These are phyloP conservation scores for Notocelia uddmanniana DNA, from an alignment of 2,888 invertebrate genomes.

Conservation along the genomic window DNA sequence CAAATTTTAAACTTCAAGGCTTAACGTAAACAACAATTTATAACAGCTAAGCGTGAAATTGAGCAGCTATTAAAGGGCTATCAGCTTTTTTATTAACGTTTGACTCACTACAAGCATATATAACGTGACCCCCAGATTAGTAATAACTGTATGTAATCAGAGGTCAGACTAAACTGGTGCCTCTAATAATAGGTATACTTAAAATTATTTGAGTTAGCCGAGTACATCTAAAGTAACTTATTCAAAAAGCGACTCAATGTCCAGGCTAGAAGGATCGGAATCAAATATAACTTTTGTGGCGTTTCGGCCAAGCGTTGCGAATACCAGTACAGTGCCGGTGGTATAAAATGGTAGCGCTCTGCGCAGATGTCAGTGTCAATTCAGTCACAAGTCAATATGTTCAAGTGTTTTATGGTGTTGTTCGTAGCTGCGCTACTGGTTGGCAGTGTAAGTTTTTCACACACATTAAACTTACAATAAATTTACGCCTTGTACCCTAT, in stretches of 20 bases:
- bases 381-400: slow-evolving; percentile 29
- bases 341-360: slow-evolving; percentile 13
- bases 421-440: slow-evolving; percentile 38
- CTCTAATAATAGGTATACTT: neutral
- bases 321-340: neutral
- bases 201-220: neutral
- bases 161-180: neutral
- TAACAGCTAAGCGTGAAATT: slow-evolving; percentile 27
- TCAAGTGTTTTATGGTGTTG: slow-evolving; percentile 36
- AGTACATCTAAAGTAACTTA: neutral
- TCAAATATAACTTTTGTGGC: neutral
- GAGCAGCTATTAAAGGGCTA: slow-evolving; percentile 19
- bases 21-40: slow-evolving; percentile 16
- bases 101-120: neutral
- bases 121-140: neutral
- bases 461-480: no score
- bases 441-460: slow-evolving; percentile 27
- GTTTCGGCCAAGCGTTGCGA: neutral
- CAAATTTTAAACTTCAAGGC: neutral
- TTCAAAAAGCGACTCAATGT: neutral
- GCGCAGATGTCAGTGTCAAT: slow-evolving; percentile 3
- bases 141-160: neutral
- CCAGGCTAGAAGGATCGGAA: neutral
- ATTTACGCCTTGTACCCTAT: no score
- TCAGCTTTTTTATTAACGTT: neutral